These are phyloP conservation scores for Platyscelio sp. DNA, from an alignment of 2,888 invertebrate species.

Conservation along the genomic window DNA sequence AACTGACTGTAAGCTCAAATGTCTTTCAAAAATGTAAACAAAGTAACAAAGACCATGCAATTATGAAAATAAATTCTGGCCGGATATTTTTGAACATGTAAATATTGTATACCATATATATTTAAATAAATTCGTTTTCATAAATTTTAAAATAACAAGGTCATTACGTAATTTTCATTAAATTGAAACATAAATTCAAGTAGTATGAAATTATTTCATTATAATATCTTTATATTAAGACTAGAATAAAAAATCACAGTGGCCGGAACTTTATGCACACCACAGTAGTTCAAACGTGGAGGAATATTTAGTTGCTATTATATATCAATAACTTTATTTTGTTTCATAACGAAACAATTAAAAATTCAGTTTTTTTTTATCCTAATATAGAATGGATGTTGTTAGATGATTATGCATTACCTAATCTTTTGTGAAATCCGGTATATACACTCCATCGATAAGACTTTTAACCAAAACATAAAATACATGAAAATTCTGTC, in stretches of 20 bases:
- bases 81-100: conserved; percentile 25
- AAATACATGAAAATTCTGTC: no score
- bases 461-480: no score
- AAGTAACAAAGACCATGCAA: background rate
- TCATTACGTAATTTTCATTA: background rate
- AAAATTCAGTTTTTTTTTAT: no score
- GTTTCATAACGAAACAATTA: no score
- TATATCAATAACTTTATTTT: no score
- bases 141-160: background rate
- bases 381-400: no score
- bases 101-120: conserved; percentile 7
- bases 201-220: conserved; percentile 1
- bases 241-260: conserved; percentile 1
- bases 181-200: background rate
- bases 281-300: no score
- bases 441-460: no score
- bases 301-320: no score
- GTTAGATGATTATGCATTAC: no score
- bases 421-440: no score
- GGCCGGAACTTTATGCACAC: background rate
- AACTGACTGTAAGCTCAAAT: conserved; percentile 5
- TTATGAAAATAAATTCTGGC: conserved; percentile 9
- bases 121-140: background rate
- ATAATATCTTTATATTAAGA: background rate
- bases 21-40: background rate